Evolutionary conservation across 2,888 invertebrate species (phyloP).

Genomic region (Zaprionus bogoriensis): DNA sequence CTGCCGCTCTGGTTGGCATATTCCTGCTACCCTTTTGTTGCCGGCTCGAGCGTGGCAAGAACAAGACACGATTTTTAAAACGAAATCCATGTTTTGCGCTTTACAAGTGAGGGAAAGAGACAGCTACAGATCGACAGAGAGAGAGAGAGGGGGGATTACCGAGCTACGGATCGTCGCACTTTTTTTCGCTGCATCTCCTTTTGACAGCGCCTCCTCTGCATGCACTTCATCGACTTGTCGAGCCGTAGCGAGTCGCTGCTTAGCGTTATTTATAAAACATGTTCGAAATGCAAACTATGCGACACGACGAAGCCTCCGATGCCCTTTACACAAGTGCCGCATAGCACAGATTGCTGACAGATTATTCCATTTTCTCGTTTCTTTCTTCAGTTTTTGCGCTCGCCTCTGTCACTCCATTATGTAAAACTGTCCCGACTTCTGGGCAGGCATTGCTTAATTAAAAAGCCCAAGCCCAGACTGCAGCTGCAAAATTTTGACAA

Average conservation of each 20-base stretch:
- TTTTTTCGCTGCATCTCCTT: conserved; percentile 24
- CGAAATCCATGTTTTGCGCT: conserved; percentile 75
- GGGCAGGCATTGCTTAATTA: conserved; percentile 41
- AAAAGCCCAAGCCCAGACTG: conserved; percentile 15
- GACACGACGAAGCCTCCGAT: conserved; percentile 73
- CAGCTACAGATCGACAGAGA: conserved; percentile 5
- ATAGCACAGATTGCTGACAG: conserved; percentile 66
- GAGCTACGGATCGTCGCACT: conserved; percentile 63
- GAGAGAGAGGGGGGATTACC: conserved; percentile 33
- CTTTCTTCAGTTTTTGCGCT: background rate
- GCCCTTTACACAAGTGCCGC: conserved; percentile 75
- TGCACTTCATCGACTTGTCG: conserved; percentile 49
- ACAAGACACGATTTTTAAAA: conserved; percentile 77
- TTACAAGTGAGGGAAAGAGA: conserved; percentile 7
- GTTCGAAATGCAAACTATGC: conserved; percentile 75
- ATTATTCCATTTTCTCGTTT: conserved; percentile 57
- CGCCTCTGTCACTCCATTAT: too few species aligned
- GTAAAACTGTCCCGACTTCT: conserved; percentile 18
- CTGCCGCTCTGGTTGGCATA: conserved; percentile 25
- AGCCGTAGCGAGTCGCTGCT: conserved; percentile 25
- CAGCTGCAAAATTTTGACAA: conserved; percentile 12
- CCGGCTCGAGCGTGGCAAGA: conserved; percentile 60
- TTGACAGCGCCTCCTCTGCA: conserved; percentile 16
- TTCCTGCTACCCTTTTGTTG: conserved; percentile 68
- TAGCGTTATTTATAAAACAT: conserved; percentile 77